A percentile compares a stretch with the other conserved stretches of the same genome.
Conservation (phyloP, 2,113 vertebrate genomes). For the Paramisgurnus dabryanus region DNA sequence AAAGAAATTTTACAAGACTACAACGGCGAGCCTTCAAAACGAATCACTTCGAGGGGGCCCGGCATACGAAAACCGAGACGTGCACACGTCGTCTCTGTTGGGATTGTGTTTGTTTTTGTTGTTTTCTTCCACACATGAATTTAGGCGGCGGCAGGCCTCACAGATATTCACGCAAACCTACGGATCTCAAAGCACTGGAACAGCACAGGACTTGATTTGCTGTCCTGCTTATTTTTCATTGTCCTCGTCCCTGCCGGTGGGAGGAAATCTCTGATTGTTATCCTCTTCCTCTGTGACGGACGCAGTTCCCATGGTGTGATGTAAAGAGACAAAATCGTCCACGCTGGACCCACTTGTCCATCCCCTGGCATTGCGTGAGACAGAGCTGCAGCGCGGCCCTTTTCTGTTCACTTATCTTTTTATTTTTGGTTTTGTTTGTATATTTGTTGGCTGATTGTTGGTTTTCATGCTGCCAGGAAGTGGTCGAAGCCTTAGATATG, state of each 20-base stretch:
- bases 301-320: background rate
- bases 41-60: constrained; percentile 52
- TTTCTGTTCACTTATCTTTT: background rate
- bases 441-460: constrained; percentile 40
- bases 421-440: background rate
- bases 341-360: constrained; percentile 8
- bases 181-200: constrained; percentile 56
- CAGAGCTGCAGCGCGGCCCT: background rate
- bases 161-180: constrained; percentile 50
- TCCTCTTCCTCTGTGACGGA: constrained; percentile 45
- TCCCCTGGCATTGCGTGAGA: background rate
- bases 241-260: constrained; percentile 11
- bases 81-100: constrained; percentile 52
- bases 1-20: constrained; percentile 52
- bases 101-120: constrained; percentile 28
- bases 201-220: constrained; percentile 70
- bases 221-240: constrained; percentile 57
- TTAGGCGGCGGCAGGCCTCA: constrained; percentile 30
- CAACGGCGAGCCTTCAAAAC: constrained; percentile 56
- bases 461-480: constrained; percentile 28
- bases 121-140: constrained; percentile 31
- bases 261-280: constrained; percentile 35
- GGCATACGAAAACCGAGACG: constrained; percentile 47
- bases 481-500: constrained; percentile 49
- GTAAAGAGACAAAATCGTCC: constrained; percentile 20